Evolutionary conservation across 2,797 vertebrate genomes (phyloP).

Genomic region (Coregonus sp.): DNA sequence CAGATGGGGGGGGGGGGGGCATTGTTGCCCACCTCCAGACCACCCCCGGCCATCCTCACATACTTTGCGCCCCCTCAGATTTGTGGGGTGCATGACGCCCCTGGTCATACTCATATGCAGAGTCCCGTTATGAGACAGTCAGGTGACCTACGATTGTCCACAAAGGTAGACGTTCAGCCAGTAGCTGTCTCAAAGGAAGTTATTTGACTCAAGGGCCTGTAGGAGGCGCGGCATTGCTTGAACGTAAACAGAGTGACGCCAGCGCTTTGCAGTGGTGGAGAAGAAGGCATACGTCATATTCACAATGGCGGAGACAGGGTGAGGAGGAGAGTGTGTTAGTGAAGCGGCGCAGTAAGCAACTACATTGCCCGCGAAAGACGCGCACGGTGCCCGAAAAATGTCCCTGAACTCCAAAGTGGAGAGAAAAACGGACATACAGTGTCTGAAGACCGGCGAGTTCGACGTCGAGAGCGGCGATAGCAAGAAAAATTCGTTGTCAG

Average conservation of each 20-base stretch:
- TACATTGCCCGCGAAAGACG: slow-evolving; percentile 60
- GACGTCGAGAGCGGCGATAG: slow-evolving; percentile 65
- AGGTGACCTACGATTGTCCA: too few relatives aligned
- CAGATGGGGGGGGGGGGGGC: too few relatives aligned
- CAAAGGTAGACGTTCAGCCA: neutral
- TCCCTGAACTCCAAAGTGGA: slow-evolving; percentile 74
- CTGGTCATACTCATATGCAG: neutral
- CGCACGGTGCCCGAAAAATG: slow-evolving; percentile 74
- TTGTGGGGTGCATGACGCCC: too few relatives aligned
- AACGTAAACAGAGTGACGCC: slow-evolving; percentile 78
- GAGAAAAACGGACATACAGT: slow-evolving; percentile 68
- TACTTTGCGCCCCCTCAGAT: too few relatives aligned
- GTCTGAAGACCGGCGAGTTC: slow-evolving; percentile 48
- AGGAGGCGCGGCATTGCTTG: slow-evolving; percentile 68
- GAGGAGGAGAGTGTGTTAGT: slow-evolving; percentile 73
- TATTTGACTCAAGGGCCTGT: slow-evolving; percentile 25
- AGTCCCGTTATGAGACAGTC: neutral
- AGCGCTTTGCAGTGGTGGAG: slow-evolving; percentile 79
- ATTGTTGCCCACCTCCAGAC: too few relatives aligned
- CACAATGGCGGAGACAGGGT: slow-evolving; percentile 85
- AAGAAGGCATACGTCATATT: slow-evolving; percentile 84
- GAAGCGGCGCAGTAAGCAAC: slow-evolving; percentile 72
- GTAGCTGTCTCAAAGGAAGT: slow-evolving; percentile 1
- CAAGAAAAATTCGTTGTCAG: slow-evolving; percentile 69
- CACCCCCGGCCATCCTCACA: too few relatives aligned